A percentile compares a stretch with the other conserved stretches of the same genome.
These are phyloP conservation scores for Uloborus diversus DNA, from an alignment of 1,140 invertebrate species.

Conservation along the genomic window DNA sequence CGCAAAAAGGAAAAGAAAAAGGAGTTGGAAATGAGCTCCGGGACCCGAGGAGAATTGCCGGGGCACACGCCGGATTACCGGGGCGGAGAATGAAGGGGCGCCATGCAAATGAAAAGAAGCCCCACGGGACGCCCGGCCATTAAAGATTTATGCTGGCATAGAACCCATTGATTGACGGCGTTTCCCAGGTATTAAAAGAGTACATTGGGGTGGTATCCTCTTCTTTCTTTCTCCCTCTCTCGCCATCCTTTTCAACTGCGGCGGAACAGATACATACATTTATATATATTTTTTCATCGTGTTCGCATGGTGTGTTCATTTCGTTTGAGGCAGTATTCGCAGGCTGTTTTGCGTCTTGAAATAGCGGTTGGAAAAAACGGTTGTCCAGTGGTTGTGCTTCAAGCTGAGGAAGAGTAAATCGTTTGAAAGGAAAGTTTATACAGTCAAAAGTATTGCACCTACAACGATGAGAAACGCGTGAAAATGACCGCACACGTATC, in stretches of 20 bases:
- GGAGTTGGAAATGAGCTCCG: conserved; percentile 46
- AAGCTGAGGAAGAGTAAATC: too few species aligned
- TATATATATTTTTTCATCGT: too few species aligned
- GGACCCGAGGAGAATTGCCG: conserved; percentile 13
- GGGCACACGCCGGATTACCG: conserved; percentile 39
- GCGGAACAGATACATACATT: neutral
- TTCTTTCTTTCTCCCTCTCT: conserved; percentile 1
- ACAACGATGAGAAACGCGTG: too few species aligned
- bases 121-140: conserved; percentile 32
- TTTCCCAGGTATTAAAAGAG: conserved; percentile 32
- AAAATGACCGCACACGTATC: too few species aligned
- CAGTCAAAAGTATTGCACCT: too few species aligned
- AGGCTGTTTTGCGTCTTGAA: too few species aligned
- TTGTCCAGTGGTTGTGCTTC: too few species aligned
- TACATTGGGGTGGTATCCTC: conserved; percentile 25
- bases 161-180: conserved; percentile 44
- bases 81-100: neutral
- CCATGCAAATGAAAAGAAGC: conserved; percentile 55
- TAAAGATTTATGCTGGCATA: conserved; percentile 48
- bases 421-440: too few species aligned
- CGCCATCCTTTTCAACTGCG: conserved; percentile 32
- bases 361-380: too few species aligned
- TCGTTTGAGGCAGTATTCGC: too few species aligned
- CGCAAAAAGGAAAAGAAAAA: conserved; percentile 26
- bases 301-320: too few species aligned